Evolutionary conservation across 2,113 vertebrate genomes (phyloP).

Genomic region (Atrichornis clamosus): DNA sequence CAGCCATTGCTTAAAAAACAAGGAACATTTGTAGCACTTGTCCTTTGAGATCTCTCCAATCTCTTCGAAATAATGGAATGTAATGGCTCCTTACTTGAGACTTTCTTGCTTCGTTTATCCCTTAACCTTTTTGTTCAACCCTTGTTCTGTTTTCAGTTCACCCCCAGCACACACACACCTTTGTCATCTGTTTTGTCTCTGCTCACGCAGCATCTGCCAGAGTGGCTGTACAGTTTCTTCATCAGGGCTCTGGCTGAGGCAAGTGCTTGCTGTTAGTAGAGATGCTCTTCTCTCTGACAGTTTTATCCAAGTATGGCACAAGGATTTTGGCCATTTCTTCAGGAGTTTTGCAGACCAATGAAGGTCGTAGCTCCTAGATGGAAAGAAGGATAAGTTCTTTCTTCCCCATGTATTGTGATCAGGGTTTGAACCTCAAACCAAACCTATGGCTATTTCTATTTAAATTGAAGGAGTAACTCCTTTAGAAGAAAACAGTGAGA

Average conservation of each 20-base stretch:
- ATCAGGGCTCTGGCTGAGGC: neutral
- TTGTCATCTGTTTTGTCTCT: neutral
- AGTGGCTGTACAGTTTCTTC: neutral
- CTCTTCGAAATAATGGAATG: neutral
- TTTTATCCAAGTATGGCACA: neutral
- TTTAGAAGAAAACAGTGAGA: neutral
- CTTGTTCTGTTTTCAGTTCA: neutral
- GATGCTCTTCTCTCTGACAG: neutral
- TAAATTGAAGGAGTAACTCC: neutral
- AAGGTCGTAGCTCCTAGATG: neutral
- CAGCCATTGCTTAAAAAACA: neutral
- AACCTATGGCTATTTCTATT: neutral
- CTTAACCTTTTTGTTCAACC: neutral
- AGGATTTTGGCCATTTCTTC: neutral
- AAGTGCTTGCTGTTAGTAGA: neutral
- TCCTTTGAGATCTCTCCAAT: neutral
- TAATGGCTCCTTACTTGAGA: neutral
- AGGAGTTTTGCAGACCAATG: neutral
- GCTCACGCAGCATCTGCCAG: neutral
- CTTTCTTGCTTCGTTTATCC: neutral
- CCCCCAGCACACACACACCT: neutral
- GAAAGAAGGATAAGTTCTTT: neutral
- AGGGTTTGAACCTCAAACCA: neutral
- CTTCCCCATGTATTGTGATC: neutral
- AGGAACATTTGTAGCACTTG: neutral